Percentiles rank a stretch among this genome's conserved stretches.
These are phyloP conservation scores for Pelodytes ibericus DNA, from an alignment of 2,797 vertebrate genomes.

Conservation along the genomic window DNA sequence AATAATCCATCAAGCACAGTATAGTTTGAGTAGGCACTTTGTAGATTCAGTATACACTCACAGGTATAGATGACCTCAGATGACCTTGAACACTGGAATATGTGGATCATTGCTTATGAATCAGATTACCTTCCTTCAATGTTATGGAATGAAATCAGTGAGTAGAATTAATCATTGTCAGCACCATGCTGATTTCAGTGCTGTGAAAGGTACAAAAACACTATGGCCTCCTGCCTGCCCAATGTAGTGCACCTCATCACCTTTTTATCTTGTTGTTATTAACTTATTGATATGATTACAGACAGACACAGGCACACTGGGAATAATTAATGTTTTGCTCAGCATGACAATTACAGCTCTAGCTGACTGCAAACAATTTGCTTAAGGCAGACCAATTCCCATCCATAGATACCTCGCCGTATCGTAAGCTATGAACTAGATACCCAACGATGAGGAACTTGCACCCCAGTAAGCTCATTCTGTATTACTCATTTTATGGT, in stretches of 20 bases:
- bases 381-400: background rate
- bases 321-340: background rate
- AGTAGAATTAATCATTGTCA: background rate
- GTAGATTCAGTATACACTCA: too few species aligned
- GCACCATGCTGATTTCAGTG: background rate
- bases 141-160: background rate
- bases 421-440: too few species aligned
- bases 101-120: background rate
- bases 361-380: background rate
- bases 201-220: too few species aligned
- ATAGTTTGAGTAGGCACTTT: too few species aligned
- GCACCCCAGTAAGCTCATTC: too few species aligned
- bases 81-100: background rate
- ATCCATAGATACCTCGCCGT: background rate
- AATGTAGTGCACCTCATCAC: background rate
- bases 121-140: background rate
- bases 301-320: conserved; percentile 5
- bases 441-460: too few species aligned
- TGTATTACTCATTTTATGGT: too few species aligned
- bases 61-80: background rate
- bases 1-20: too few species aligned
- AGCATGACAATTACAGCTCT: background rate
- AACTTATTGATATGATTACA: background rate
- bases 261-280: conserved; percentile 7
- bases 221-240: background rate